These are phyloP conservation scores for Micronycteris hirsuta DNA, from an alignment of 2,113 vertebrate species.

Conservation along the genomic window DNA sequence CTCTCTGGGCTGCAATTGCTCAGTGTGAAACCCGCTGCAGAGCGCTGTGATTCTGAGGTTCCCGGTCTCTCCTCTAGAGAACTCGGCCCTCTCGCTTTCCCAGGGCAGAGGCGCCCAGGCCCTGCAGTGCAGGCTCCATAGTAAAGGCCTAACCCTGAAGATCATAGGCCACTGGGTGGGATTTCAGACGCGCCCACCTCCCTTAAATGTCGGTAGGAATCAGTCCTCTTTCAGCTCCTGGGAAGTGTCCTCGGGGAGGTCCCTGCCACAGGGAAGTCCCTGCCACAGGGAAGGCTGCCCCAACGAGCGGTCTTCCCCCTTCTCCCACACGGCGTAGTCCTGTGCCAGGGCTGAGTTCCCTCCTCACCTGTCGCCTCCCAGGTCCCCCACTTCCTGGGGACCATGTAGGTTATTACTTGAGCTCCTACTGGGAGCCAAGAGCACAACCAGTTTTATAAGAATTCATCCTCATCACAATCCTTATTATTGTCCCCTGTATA, in stretches of 20 bases:
- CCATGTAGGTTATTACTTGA: rapidly evolving
- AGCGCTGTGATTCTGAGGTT: not conserved
- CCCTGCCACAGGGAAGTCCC: not conserved
- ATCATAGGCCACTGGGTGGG: not conserved
- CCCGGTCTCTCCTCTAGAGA: not conserved
- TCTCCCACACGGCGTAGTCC: not conserved
- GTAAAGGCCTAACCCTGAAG: not conserved
- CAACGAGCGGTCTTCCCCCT: not conserved
- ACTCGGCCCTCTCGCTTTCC: not conserved
- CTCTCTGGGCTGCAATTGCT: not conserved
- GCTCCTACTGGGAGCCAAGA: not conserved
- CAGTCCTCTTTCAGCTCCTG: not conserved
- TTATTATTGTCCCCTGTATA: not conserved
- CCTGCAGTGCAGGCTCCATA: not conserved
- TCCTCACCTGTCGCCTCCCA: no score
- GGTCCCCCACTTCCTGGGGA: not conserved
- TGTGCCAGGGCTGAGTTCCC: rapidly evolving
- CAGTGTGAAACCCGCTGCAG: not conserved
- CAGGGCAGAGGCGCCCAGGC: not conserved
- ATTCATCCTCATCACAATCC: not conserved
- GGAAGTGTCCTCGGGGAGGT: not conserved
- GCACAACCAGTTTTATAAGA: not conserved
- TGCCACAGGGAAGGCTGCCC: not conserved
- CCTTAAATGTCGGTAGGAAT: not conserved
- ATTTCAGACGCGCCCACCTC: not conserved